Conservation (phyloP, 2,113 vertebrate genomes). For the Rhinoptilus africanus region DNA sequence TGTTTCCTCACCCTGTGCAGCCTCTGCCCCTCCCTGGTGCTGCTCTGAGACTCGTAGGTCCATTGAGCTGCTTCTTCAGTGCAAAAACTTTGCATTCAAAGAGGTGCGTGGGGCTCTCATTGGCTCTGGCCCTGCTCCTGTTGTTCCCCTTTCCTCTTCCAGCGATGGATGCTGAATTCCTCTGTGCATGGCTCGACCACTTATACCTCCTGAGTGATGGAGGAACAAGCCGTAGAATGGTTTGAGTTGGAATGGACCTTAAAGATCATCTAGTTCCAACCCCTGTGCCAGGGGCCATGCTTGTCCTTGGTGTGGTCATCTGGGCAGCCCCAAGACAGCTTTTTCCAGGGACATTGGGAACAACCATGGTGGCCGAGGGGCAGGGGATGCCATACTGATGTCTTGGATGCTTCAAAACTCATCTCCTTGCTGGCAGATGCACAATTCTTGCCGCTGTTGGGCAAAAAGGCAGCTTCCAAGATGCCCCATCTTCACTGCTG, state of each 20-base stretch:
- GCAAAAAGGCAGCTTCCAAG: background rate
- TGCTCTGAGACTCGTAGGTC: background rate
- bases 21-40: too few species aligned
- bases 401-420: background rate
- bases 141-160: background rate
- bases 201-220: background rate
- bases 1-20: accelerated
- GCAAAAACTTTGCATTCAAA: background rate
- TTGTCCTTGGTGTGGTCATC: background rate
- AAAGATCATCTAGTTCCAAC: background rate
- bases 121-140: background rate
- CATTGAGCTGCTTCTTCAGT: background rate
- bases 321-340: background rate
- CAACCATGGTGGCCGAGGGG: background rate
- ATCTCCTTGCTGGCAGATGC: accelerated
- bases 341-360: background rate
- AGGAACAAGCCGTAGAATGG: background rate
- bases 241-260: background rate
- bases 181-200: background rate
- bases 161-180: background rate
- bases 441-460: too few species aligned
- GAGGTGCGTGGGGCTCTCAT: background rate
- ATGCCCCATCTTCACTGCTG: accelerated
- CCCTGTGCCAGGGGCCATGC: background rate
- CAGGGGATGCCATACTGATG: background rate